Evolutionary conservation across 2,113 vertebrate species (phyloP).

Genomic region (Butorides virescens): DNA sequence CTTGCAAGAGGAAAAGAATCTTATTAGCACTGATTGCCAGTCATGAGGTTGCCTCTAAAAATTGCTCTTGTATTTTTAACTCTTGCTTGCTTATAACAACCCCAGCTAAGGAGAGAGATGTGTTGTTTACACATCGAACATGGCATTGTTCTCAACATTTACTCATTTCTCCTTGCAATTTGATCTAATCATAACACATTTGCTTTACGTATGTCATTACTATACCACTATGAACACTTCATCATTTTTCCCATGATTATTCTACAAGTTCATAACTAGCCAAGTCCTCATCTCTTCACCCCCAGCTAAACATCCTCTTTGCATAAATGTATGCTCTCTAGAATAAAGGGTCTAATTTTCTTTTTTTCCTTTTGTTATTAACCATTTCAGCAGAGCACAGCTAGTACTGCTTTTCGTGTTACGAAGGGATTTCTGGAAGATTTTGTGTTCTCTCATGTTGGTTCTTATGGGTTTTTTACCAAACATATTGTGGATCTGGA

Average conservation of each 20-base stretch:
- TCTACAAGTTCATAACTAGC: slow-evolving; percentile 48
- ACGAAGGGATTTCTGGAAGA: neutral
- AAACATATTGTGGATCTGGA: neutral
- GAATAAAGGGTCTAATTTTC: slow-evolving; percentile 57
- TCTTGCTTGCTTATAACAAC: slow-evolving; percentile 68
- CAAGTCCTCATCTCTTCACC: slow-evolving; percentile 49
- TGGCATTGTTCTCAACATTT: slow-evolving; percentile 18
- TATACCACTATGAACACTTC: slow-evolving; percentile 28
- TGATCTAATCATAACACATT: slow-evolving; percentile 55
- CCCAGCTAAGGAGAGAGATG: neutral
- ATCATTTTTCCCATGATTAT: slow-evolving; percentile 50
- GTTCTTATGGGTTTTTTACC: neutral
- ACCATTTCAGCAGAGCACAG: slow-evolving; percentile 48
- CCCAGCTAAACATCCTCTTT: slow-evolving; percentile 56
- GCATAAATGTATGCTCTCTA: slow-evolving; percentile 51
- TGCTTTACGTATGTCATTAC: slow-evolving; percentile 50
- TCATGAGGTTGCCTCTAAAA: slow-evolving; percentile 83
- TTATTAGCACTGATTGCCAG: slow-evolving; percentile 91
- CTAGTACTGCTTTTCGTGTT: neutral
- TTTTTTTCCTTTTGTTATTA: slow-evolving; percentile 35
- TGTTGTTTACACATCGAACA: slow-evolving; percentile 7
- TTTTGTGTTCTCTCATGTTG: neutral
- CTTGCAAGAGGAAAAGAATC: slow-evolving; percentile 89
- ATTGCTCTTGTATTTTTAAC: slow-evolving; percentile 79
- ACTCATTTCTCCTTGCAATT: slow-evolving; percentile 31